Evolutionary conservation across 2,113 vertebrate species (phyloP).

Genomic region (Plotosus lineatus): DNA sequence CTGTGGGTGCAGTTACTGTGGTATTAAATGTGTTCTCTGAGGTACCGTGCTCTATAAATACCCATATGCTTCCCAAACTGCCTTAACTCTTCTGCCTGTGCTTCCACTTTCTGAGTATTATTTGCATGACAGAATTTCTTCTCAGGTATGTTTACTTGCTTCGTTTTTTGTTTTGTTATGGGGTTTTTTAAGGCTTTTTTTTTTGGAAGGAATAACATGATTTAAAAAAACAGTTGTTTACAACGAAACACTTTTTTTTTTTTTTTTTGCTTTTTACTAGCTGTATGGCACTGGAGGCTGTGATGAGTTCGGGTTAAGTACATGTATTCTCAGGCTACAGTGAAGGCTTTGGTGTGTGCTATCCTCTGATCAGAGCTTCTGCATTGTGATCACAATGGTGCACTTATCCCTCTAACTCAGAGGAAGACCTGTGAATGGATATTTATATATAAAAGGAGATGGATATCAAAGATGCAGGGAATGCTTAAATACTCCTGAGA

Average conservation of each 20-base stretch:
- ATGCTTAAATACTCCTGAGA: conserved; percentile 72
- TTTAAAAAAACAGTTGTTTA: neutral
- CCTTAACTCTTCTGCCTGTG: conserved; percentile 8
- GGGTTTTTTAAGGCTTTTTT: too few species aligned
- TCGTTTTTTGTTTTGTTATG: conserved; percentile 3
- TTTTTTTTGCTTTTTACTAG: neutral
- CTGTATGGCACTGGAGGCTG: neutral
- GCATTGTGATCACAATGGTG: conserved; percentile 37
- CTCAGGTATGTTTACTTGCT: conserved; percentile 3
- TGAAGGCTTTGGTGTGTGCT: conserved; percentile 33
- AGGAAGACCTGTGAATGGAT: conserved; percentile 44
- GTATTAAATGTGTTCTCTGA: conserved; percentile 55
- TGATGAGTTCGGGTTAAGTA: conserved; percentile 2
- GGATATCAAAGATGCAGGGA: conserved; percentile 61
- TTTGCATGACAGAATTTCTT: neutral
- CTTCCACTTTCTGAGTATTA: neutral
- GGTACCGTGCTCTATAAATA: conserved; percentile 51
- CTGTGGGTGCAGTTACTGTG: conserved; percentile 57
- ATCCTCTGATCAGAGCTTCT: conserved; percentile 40
- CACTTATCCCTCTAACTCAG: conserved; percentile 29
- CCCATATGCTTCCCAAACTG: conserved; percentile 48
- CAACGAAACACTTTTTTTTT: neutral
- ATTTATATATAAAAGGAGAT: conserved; percentile 45
- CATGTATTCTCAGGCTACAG: neutral
- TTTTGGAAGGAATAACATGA: neutral